Evolutionary conservation across 2,888 invertebrate genomes (phyloP).

Genomic region (Tachina fera): DNA sequence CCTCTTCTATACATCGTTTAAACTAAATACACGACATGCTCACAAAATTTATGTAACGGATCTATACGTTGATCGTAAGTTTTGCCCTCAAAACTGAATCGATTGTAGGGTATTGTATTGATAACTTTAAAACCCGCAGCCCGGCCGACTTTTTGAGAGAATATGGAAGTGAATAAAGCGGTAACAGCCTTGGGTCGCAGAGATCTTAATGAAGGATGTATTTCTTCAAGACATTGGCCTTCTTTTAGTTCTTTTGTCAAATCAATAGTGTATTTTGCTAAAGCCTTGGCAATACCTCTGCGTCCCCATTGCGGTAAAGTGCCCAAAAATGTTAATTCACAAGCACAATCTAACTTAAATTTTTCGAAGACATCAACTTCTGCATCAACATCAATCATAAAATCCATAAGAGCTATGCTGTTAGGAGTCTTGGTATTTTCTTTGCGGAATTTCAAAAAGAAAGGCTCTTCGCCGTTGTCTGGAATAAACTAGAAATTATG

Average conservation of each 20-base stretch:
- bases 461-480: conserved; percentile 76
- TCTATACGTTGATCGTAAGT: conserved; percentile 85
- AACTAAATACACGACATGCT: conserved; percentile 72
- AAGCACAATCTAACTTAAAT: conserved; percentile 85
- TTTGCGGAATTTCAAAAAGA: conserved; percentile 79
- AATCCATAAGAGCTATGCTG: conserved; percentile 85
- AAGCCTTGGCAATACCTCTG: conserved; percentile 84
- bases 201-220: conserved; percentile 74
- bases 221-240: conserved; percentile 83
- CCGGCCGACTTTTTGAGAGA: conserved; percentile 85
- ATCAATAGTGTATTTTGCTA: conserved; percentile 85
- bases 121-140: conserved; percentile 84
- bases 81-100: conserved; percentile 85
- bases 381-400: conserved; percentile 87
- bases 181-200: conserved; percentile 83
- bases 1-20: conserved; percentile 21
- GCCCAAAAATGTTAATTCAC: conserved; percentile 88
- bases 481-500: conserved; percentile 74
- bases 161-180: conserved; percentile 85
- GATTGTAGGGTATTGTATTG: conserved; percentile 84
- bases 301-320: conserved; percentile 84
- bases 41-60: conserved; percentile 73
- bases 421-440: conserved; percentile 85
- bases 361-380: conserved; percentile 86
- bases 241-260: conserved; percentile 83